Evolutionary conservation across 2,113 vertebrate genomes (phyloP).

Genomic region (Ornithorhynchus anatinus): DNA sequence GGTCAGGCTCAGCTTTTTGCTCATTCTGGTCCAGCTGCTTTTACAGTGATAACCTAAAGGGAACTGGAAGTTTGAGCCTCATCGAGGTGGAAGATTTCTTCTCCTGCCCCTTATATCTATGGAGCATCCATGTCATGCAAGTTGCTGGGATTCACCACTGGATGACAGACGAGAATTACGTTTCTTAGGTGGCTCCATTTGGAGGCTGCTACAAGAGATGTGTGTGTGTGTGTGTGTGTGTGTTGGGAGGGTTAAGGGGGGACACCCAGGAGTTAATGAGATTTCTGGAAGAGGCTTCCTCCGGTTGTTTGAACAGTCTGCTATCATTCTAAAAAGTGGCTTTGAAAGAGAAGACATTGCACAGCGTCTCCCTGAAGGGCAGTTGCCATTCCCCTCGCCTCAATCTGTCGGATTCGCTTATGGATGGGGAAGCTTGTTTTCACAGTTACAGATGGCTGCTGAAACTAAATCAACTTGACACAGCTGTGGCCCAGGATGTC

Average conservation of each 20-base stretch:
- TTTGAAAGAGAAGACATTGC: neutral
- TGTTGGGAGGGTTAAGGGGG: no score
- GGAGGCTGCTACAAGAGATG: neutral
- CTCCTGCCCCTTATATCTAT: no score
- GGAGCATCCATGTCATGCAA: neutral
- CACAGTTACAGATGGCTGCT: slow-evolving; percentile 24
- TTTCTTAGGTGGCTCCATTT: neutral
- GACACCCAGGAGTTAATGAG: neutral
- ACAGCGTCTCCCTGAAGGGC: neutral
- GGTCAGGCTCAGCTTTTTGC: no score
- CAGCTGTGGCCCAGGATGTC: neutral
- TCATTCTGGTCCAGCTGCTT: no score
- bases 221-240: neutral
- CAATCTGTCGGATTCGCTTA: neutral
- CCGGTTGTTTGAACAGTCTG: neutral
- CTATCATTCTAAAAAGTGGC: neutral
- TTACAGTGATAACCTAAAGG: no score
- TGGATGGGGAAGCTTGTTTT: neutral
- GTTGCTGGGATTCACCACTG: neutral
- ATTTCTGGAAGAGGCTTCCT: neutral
- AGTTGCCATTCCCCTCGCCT: neutral
- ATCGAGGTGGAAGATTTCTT: no score
- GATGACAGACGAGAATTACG: neutral
- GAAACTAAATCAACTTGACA: slow-evolving; percentile 16
- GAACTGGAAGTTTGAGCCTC: no score